These are phyloP conservation scores for Himalopsyche kuldschensis DNA, from an alignment of 2,888 invertebrate genomes.

Conservation along the genomic window DNA sequence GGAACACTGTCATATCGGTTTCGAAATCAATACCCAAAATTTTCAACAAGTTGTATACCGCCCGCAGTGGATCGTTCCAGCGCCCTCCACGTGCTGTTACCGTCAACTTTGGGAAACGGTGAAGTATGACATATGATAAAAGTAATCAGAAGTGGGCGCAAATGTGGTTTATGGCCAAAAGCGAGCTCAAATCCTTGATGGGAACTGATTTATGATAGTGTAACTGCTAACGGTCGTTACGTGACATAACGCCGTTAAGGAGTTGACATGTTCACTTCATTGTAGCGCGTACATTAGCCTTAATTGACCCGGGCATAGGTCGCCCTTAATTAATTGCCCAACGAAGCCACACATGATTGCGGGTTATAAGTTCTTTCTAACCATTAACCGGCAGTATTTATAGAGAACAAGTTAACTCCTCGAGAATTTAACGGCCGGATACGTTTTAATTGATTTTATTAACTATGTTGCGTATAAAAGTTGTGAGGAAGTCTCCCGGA, in stretches of 20 bases:
- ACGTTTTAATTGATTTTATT: no score
- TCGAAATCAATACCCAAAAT: no score
- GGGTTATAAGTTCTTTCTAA: background rate
- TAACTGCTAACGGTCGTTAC: constrained; percentile 16
- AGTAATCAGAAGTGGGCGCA: background rate
- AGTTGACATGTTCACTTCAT: background rate
- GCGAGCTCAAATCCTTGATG: constrained; percentile 17
- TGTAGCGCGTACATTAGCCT: background rate
- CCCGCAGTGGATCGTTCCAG: no score
- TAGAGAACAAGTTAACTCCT: no score
- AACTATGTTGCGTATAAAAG: no score
- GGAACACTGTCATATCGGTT: no score
- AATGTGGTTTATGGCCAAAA: background rate
- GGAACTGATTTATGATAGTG: constrained; percentile 18
- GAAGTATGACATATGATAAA: background rate
- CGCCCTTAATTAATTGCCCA: background rate
- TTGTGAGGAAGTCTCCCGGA: no score
- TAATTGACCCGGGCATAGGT: background rate
- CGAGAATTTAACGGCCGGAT: no score
- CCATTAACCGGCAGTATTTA: background rate
- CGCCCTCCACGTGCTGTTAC: no score
- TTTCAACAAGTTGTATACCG: no score
- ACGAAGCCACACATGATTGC: background rate
- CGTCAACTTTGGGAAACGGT: no score
- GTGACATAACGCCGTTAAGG: background rate